These are phyloP conservation scores for Hypocryptadius cinnamomeus DNA, from an alignment of 2,113 vertebrate genomes.

Conservation along the genomic window DNA sequence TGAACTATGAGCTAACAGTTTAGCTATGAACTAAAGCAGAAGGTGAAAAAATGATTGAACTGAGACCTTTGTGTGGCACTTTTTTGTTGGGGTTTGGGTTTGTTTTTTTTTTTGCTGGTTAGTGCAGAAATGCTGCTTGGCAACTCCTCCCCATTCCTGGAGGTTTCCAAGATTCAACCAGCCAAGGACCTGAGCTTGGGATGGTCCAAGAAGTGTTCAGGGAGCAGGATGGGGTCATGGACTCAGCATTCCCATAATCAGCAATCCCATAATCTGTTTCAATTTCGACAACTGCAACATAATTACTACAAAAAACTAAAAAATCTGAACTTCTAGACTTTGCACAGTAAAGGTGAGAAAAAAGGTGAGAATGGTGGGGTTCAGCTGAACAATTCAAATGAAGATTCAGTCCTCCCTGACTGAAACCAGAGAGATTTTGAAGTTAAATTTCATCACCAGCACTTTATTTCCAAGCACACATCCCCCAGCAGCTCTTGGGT, in stretches of 20 bases:
- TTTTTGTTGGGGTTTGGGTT: neutral
- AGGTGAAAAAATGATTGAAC: neutral
- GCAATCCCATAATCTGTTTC: neutral
- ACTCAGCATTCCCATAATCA: neutral
- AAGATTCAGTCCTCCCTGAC: neutral
- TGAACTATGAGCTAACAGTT: too few species aligned
- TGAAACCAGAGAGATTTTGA: neutral
- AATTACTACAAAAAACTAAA: neutral
- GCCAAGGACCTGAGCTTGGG: neutral
- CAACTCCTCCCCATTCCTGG: neutral
- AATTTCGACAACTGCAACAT: neutral
- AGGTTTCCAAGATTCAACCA: neutral
- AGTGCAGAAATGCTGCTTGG: neutral
- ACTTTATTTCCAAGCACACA: neutral
- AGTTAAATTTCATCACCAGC: neutral
- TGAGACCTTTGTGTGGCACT: neutral
- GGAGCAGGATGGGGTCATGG: neutral
- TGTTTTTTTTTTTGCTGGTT: neutral
- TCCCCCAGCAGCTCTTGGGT: neutral
- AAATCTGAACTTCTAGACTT: neutral
- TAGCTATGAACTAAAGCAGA: neutral
- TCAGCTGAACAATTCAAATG: neutral
- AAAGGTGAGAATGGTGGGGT: accelerated
- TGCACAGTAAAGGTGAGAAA: accelerated
- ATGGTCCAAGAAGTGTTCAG: neutral